phyloP scores from a whole-genome alignment of 2,113 vertebrate species.

The Procapra przewalskii region DNA sequence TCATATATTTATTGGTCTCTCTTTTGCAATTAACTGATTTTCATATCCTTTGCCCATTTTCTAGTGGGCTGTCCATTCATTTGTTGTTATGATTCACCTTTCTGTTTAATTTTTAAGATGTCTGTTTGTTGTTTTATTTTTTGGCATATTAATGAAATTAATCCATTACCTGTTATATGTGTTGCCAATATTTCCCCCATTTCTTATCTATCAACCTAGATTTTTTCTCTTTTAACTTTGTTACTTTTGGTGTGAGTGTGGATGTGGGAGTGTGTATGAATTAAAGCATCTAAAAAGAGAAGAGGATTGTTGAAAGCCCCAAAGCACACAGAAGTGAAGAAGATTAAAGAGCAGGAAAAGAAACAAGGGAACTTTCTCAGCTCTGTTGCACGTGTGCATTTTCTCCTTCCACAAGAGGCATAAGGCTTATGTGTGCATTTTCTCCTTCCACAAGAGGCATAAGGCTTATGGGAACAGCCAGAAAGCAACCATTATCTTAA shows the following conservation, averaged over 20 bases:
- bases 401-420: background rate
- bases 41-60: background rate
- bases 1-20: background rate
- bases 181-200: background rate
- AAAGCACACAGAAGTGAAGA: background rate
- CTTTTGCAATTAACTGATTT: constrained; percentile 15
- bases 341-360: background rate
- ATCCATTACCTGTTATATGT: background rate
- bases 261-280: background rate
- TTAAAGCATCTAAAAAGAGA: background rate
- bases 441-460: background rate
- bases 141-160: background rate
- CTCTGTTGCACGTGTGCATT: background rate
- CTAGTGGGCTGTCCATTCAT: background rate
- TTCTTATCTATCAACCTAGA: background rate
- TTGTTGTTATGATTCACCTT: background rate
- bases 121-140: background rate
- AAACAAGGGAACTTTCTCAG: background rate
- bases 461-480: background rate
- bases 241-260: background rate
- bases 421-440: background rate
- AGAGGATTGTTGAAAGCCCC: background rate
- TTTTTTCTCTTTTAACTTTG: background rate
- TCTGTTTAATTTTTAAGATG: background rate
- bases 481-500: constrained; percentile 49